Conservation (phyloP, 1,140 invertebrate species). For the Homarus americanus region DNA sequence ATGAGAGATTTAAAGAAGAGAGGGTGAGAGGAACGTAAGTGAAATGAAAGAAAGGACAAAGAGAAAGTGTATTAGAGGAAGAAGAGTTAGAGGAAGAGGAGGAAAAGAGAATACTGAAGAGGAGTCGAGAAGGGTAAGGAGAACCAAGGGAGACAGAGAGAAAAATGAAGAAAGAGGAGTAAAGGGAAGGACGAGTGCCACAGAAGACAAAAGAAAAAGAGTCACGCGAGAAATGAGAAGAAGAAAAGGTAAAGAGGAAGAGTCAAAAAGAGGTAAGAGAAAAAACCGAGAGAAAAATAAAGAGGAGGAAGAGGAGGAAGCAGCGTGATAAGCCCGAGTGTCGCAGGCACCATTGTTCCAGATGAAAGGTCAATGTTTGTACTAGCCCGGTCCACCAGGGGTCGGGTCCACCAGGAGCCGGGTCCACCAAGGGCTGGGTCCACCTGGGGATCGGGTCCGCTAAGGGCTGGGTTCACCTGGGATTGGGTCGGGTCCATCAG, state of each 20-base stretch:
- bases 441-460: no score
- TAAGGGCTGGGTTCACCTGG: no score
- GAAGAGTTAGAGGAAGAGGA: not conserved
- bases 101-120: not conserved
- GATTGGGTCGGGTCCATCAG: no score
- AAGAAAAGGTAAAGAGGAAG: not conserved
- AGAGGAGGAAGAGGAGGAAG: not conserved
- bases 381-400: not conserved
- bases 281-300: constrained; percentile 1
- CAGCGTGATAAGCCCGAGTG: not conserved
- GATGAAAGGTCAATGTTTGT: constrained; percentile 32
- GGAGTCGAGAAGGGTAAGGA: not conserved
- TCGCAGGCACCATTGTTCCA: not conserved
- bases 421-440: no score
- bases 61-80: not conserved
- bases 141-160: not conserved
- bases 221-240: not conserved
- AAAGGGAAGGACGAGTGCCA: no score
- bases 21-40: no score
- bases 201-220: not conserved
- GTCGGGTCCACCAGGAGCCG: no score
- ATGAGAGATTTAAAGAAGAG: no score
- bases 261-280: not conserved
- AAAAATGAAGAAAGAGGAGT: not conserved
- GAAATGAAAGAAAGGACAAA: not conserved